phyloP scores from a whole-genome alignment of 64 coral and sea anemone species.

The Montipora foliosa region DNA sequence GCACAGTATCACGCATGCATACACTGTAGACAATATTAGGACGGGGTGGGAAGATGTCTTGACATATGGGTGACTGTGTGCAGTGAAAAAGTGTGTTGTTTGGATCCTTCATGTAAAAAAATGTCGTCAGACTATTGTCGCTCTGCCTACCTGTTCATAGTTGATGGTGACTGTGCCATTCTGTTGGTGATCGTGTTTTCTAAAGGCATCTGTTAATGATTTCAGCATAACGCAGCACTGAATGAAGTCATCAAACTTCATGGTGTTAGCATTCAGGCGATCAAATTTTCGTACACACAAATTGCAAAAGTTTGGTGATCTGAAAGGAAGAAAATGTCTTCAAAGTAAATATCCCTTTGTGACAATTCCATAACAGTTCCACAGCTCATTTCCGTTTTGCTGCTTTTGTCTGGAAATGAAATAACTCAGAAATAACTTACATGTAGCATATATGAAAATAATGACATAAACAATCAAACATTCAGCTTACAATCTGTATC shows the following conservation, averaged over 20 bases:
- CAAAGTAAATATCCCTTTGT: too few relatives aligned
- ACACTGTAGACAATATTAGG: too few relatives aligned
- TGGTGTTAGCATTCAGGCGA: conserved; percentile 77
- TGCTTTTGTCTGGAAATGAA: neutral
- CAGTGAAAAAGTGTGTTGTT: too few relatives aligned
- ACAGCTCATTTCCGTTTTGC: neutral
- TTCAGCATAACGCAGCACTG: conserved; percentile 99
- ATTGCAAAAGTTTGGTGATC: conserved; percentile 81
- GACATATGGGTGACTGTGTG: too few relatives aligned
- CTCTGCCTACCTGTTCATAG: conserved; percentile 91
- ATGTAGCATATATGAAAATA: neutral
- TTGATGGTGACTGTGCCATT: conserved; percentile 86
- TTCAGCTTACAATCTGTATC: conserved; percentile 92
- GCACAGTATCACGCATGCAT: too few relatives aligned
- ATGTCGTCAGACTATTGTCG: too few relatives aligned
- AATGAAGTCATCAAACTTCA: conserved; percentile 99
- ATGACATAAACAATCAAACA: conserved; percentile 14
- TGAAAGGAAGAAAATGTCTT: conserved; percentile 30
- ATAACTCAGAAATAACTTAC: neutral
- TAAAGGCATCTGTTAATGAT: conserved; percentile 97
- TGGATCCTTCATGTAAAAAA: too few relatives aligned
- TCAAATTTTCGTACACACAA: conserved; percentile 99
- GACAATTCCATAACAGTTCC: neutral
- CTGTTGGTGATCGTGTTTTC: conserved; percentile 86
- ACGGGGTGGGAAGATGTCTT: too few relatives aligned